phyloP scores from a whole-genome alignment of 2,888 invertebrate species.

The Macrosiphum euphorbiae region DNA sequence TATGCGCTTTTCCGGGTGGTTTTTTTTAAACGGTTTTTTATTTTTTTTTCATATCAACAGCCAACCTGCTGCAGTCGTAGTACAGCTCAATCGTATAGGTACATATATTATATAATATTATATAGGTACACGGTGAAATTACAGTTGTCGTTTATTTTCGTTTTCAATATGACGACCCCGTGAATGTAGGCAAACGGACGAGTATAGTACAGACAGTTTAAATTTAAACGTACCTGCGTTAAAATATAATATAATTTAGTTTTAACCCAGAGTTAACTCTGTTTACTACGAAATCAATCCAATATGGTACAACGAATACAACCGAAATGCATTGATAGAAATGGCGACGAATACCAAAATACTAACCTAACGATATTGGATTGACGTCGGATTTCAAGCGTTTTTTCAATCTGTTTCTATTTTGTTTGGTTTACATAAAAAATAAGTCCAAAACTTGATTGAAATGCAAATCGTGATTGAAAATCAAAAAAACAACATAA shows the following conservation, averaged over 20 bases:
- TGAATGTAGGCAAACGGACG: not conserved
- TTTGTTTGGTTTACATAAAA: too few relatives aligned
- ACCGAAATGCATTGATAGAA: too few relatives aligned
- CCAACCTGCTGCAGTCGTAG: not conserved
- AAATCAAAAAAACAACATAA: too few relatives aligned
- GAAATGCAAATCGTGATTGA: too few relatives aligned
- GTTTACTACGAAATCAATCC: not conserved
- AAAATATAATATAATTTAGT: not conserved
- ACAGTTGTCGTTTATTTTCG: slow-evolving; percentile 10
- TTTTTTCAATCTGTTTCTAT: too few relatives aligned
- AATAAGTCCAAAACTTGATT: too few relatives aligned
- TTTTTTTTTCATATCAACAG: not conserved
- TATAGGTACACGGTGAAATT: not conserved
- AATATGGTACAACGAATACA: not conserved
- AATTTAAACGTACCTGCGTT: not conserved
- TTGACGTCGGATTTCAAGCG: too few relatives aligned
- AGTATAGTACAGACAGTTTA: not conserved
- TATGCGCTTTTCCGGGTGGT: slow-evolving; percentile 2
- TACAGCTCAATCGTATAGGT: not conserved
- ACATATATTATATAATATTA: too few relatives aligned
- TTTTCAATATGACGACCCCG: not conserved
- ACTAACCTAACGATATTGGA: too few relatives aligned
- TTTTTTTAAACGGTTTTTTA: not conserved
- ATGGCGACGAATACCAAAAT: too few relatives aligned
- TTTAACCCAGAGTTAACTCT: not conserved